Evolutionary conservation across 1,140 invertebrate species (phyloP).

Genomic region (Bombus ignitus): DNA sequence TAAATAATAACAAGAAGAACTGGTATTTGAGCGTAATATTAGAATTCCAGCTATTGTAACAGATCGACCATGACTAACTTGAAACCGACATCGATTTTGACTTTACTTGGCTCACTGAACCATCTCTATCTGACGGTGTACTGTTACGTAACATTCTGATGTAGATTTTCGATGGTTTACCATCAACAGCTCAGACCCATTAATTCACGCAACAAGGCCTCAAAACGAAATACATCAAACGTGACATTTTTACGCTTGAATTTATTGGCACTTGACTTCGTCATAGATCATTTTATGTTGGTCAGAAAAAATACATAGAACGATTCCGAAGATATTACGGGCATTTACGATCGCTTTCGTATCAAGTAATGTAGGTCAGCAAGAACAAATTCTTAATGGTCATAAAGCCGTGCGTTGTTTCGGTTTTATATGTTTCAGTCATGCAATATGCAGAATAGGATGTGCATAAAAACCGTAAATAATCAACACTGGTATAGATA

Average conservation of each 20-base stretch:
- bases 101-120: background rate
- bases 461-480: constrained; percentile 18
- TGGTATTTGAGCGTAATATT: background rate
- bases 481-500: background rate
- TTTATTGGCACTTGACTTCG: background rate
- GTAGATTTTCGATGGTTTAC: background rate
- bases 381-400: background rate
- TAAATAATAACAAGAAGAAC: background rate
- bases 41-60: background rate
- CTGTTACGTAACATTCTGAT: background rate
- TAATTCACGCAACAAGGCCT: no score
- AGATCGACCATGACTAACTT: background rate
- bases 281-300: background rate
- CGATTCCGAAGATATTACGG: background rate
- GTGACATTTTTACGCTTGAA: background rate
- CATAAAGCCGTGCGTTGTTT: background rate
- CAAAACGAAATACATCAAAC: background rate
- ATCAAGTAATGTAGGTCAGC: constrained; percentile 17
- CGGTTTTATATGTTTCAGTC: constrained; percentile 19
- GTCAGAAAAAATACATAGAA: background rate
- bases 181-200: no score
- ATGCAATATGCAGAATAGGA: background rate
- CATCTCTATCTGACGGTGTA: background rate
- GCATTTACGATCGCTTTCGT: constrained; percentile 5
- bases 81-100: background rate